Conservation (phyloP, 1,140 invertebrate species). For the Aphaenogaster floridana region DNA sequence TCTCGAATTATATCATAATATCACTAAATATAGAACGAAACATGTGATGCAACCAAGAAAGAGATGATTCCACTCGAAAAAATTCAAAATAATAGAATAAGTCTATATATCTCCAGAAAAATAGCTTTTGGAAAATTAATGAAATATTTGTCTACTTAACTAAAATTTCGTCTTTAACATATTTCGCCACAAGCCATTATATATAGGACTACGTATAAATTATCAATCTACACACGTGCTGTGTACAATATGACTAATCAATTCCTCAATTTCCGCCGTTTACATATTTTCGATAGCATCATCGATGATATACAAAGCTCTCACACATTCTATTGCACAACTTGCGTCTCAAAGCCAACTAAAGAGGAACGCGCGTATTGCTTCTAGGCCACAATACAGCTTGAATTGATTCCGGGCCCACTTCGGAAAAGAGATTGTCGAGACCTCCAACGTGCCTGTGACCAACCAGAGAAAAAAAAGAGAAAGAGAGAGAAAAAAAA, state of each 20-base stretch:
- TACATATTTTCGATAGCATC: not conserved
- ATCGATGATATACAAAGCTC: constrained; percentile 2
- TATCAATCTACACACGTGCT: not conserved
- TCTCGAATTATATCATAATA: not conserved
- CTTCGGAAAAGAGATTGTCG: not conserved
- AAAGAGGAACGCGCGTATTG: constrained; percentile 34
- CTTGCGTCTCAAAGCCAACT: constrained; percentile 6
- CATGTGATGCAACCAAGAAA: not conserved
- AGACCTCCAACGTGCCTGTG: not conserved
- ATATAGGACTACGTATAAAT: not conserved
- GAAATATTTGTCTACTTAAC: too few relatives aligned
- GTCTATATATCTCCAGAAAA: not conserved
- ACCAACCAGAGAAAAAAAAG: not conserved
- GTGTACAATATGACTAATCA: not conserved
- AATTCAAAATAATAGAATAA: not conserved
- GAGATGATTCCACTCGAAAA: not conserved
- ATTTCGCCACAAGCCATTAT: not conserved
- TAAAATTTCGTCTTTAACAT: not conserved
- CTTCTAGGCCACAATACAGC: not conserved
- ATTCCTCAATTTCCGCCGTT: not conserved
- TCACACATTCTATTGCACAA: not conserved
- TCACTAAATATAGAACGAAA: not conserved
- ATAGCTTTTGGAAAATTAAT: not conserved
- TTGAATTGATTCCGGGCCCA: constrained; percentile 38
- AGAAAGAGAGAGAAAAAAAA: not conserved